Conservation (phyloP, 30 jellyfish, hydroid and myxozoan genomes). For the Hydra vulgaris region DNA sequence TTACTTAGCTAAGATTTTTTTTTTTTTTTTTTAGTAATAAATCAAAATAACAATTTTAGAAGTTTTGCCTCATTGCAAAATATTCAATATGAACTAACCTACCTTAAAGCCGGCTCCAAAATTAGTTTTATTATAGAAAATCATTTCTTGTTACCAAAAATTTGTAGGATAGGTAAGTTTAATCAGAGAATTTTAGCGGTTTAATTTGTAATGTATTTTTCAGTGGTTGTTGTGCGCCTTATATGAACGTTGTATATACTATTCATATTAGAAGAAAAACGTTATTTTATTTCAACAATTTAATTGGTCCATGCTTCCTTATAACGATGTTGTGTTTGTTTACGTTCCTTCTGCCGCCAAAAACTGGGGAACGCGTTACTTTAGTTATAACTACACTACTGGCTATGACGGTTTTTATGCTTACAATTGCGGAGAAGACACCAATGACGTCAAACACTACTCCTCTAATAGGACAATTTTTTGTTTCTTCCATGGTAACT, state of each 20-base stretch:
- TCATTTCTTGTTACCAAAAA: no score
- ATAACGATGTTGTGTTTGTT: conserved; percentile 69
- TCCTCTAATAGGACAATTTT: conserved; percentile 75
- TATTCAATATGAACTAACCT: no score
- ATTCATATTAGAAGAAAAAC: conserved; percentile 74
- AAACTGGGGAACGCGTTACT: conserved; percentile 93
- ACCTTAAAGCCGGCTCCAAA: no score
- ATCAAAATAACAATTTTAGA: no score
- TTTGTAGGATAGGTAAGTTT: no score
- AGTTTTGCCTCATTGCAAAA: no score
- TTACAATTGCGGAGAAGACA: conserved; percentile 84
- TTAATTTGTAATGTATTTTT: no score
- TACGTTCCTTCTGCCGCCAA: conserved; percentile 87
- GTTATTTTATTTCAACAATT: conserved; percentile 67
- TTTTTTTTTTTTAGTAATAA: no score
- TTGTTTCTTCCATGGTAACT: conserved; percentile 83
- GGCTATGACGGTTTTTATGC: conserved; percentile 89
- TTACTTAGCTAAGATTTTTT: no score
- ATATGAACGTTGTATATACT: conserved; percentile 46
- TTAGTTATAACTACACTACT: conserved; percentile 73
- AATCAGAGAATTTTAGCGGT: no score
- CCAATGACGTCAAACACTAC: conserved; percentile 85
- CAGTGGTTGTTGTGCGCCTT: conserved; percentile 80
- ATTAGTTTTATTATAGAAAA: no score
- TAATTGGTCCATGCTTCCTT: conserved; percentile 74